Evolutionary conservation across 2,797 vertebrate genomes (phyloP), one percentile per base, ranked within the genome.

Genomic region (Acanthurus leucopareius): DNA sequence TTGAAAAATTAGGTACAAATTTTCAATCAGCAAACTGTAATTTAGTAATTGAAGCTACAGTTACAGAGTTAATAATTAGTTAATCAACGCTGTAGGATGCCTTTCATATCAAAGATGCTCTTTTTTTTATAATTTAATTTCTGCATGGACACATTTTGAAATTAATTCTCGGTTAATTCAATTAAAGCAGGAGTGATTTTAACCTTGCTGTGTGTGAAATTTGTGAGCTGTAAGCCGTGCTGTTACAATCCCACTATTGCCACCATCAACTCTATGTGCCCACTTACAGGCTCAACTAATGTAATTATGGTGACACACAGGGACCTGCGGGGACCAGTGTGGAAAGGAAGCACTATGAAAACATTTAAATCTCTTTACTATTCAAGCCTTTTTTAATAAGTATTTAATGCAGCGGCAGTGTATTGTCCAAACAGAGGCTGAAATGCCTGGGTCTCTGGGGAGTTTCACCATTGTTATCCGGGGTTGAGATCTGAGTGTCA

Each of bases 401-500:
- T 81, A 86, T 92, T 89, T 86, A 92, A 93, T 91, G 88, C 87
- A 88, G 89, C 73, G 3, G 73, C 85, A 53, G 74, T 85, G 89
- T 79, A 93, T 92, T 93, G 91, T 93, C 88, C 91, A 91, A 89
- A 90, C 85, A 89, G 88, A 83, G 85, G 71, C 79, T 58, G 84
- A 92, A 88, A 85, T 80, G 84, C 76, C 77, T 32, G 49, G 28
- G 79, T 86, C 92, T 84, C 90, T 68, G 35, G 90, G 88, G 86
- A 73, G 64, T 70, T 79, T 70, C 38, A 17, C 81, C 61, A 92
- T 94, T 94, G 92, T 93, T 91, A 91, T 92, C 89, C 32, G n/a
- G 66, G 86, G 90, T 86, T 73, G 69, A 89, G 90, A 93, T 95
- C 92, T 86, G 87, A 92, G 90, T 89, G 90, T 91, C 86, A 84